Evolutionary conservation across 1,140 invertebrate genomes (phyloP), one percentile per base, ranked within the genome.

Genomic region (Pollicipes pollicipes): DNA sequence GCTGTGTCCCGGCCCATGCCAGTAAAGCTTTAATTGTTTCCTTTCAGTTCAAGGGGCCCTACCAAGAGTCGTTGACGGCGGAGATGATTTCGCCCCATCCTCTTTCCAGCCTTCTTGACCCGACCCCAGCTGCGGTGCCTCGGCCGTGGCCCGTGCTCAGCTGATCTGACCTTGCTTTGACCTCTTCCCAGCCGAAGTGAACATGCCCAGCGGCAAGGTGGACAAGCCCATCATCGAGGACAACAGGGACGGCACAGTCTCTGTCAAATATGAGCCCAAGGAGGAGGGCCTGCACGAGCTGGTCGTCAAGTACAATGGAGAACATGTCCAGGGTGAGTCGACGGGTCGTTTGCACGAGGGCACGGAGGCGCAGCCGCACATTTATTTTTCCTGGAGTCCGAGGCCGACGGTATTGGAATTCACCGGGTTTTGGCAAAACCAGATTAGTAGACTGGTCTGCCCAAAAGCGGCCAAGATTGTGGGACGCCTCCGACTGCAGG

Each of bases 211-310:
- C 78, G 93, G 93, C 79, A 87, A 90, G 79, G 80, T 88, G 30
- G 91, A 94, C 78, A 87, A 89, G 77, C 90, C 91, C 0, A 80
- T 88, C 70, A 93, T 98, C 74, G 90, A 95, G 78, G 94, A 98
- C 80, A 97, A 97, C 81, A 87, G 88, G 69, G 93, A 98, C 84
- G 95, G 95, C 35, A 97, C 93, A 0, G 93, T 97, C 72, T 94
- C 90, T 74, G 88, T 97, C 76, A 89, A 88, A 76, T 97, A 97
- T 78, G 92, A 95, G 72, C 95, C 95, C 24, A 85, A 88, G 63
- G 94, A 97, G 79, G 90, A 95, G 79, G 95, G 95, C 68, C 85
- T 92, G 29, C 93, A 97, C 77, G 91, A 95, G 78, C 83, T 98
- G 45, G 84, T 86, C 74, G 89, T 97, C 68, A 93, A 93, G 81